Evolutionary conservation across 92 coral and sea anemone genomes (phyloP).

Genomic region (Chrysogorgia sp.): DNA sequence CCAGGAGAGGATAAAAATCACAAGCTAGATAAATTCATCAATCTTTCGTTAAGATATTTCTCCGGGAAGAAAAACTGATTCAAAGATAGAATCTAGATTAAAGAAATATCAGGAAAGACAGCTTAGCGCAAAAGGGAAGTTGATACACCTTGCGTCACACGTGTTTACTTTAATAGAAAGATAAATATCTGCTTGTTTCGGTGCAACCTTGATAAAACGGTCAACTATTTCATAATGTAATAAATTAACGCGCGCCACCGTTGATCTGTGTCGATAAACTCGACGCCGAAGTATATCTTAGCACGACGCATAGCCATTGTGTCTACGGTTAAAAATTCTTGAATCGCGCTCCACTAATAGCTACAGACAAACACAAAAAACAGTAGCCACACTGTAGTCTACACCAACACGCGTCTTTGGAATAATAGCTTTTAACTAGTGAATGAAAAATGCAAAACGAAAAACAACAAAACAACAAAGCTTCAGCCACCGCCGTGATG

Average conservation of each 20-base stretch:
- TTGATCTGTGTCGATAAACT: conserved; percentile 35
- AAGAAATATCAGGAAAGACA: neutral
- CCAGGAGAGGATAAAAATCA: neutral
- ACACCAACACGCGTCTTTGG: neutral
- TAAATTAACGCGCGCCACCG: conserved; percentile 4
- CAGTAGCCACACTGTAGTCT: neutral
- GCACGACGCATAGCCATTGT: conserved; percentile 34
- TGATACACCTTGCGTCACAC: neutral
- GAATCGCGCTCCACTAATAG: conserved; percentile 4
- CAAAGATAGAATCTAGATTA: neutral
- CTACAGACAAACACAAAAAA: neutral
- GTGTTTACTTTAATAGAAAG: neutral
- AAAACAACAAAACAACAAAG: neutral
- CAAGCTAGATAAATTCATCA: neutral
- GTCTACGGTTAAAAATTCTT: conserved; percentile 18
- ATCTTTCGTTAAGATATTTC: neutral
- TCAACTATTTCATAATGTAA: neutral
- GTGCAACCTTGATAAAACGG: conserved; percentile 1
- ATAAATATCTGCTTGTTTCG: neutral
- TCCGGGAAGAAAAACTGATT: neutral
- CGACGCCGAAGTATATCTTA: conserved; percentile 34
- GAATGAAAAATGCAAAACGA: neutral
- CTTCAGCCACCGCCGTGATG: neutral
- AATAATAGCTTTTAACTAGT: neutral
- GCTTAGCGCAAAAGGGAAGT: neutral